Evolutionary conservation across 2,113 vertebrate species (phyloP).

Genomic region (Ophthalmolycus amberensis): DNA sequence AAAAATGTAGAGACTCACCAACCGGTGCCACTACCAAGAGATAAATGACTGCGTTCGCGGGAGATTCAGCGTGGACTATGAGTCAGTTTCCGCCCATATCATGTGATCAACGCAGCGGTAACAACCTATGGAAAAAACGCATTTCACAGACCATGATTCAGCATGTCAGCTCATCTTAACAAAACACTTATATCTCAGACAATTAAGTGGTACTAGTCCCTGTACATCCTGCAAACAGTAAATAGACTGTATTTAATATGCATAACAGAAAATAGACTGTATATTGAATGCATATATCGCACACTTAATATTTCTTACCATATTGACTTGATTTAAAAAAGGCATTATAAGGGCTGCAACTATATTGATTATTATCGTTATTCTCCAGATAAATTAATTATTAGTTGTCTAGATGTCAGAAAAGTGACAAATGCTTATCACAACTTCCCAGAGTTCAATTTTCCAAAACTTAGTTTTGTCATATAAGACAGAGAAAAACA

Average conservation of each 20-base stretch:
- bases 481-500: background rate
- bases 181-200: no score
- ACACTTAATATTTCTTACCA: background rate
- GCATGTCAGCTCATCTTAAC: background rate
- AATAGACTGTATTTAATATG: background rate
- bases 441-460: background rate
- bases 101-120: slow-evolving; percentile 76
- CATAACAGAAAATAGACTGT: background rate
- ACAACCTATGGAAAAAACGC: background rate
- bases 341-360: background rate
- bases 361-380: background rate
- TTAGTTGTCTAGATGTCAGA: background rate
- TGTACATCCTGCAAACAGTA: background rate
- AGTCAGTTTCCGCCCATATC: slow-evolving; percentile 84
- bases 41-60: slow-evolving; percentile 85
- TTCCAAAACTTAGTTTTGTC: background rate
- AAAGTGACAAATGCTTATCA: background rate
- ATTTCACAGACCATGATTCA: slow-evolving; percentile 39
- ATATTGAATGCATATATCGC: background rate
- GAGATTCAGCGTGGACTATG: slow-evolving; percentile 82
- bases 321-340: background rate
- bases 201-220: no score
- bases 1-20: slow-evolving; percentile 71
- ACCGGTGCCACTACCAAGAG: slow-evolving; percentile 75
- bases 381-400: background rate